Base-by-base conservation (phyloP, 2,888 invertebrate species). In the Cheilosia grossa region DNA sequence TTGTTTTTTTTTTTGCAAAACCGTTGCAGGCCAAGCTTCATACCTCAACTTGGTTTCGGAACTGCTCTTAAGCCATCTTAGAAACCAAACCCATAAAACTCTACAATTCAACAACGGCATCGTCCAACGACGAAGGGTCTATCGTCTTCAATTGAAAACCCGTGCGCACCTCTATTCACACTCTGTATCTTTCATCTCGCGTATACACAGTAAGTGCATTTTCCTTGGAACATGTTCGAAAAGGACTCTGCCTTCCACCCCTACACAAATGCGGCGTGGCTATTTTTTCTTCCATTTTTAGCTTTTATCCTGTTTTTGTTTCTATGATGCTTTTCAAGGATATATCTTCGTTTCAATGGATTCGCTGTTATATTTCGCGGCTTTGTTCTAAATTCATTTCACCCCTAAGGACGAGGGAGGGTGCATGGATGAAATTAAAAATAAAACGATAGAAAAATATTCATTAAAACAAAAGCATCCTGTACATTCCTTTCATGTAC, bases 391-490 rank as follows among this genome's bases (percentile, higher is more conserved):
- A 83, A 74, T 83, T 83, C 74, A 83, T 83, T 79, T 81, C 72
- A 85, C 51, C 59, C 70, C 58, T 2, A 42, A 30, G 47, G 44
- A 53, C 58, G 64, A 51, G 51, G 83, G 17, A 74, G 70, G 30
- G 30, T 30, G 30, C 30, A 30, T 2, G 80, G 56, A 67, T 70
- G 49, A 75, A 67, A 80, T 77, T 85, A 27, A 21, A 56, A 54
- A 53, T 30, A 47, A 79, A 51, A 75, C 37, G 37, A 59, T 33
- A 56, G 24, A 74, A 54, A 66, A 73, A 67, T 75, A 59, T 85
- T 85, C 85, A 85, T 72, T 85, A 85, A 85, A 85, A 85, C 85
- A 85, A 85, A 85, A 85, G 85, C 85, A 81, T 85, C 85, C 85
- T 85, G 74, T 75, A 59, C 59, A 53, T 37, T 83, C 79, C 83